Evolutionary conservation across 2,113 vertebrate species (phyloP).

Genomic region (Podarcis raffonei): DNA sequence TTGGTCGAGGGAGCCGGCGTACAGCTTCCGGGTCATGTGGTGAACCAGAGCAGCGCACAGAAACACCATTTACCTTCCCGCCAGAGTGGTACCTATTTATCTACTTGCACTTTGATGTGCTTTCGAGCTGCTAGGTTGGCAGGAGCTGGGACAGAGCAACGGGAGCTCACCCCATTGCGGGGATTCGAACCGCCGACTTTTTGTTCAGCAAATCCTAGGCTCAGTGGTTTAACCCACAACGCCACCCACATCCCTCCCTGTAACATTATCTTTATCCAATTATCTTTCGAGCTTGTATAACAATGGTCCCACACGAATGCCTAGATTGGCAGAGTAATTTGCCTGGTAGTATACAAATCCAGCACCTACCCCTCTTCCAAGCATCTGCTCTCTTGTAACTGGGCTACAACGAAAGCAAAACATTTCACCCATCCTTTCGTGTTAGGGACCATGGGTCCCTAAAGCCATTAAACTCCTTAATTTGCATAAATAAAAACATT

Average conservation of each 20-base stretch:
- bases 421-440: background rate
- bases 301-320: background rate
- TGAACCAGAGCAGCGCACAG: too few species aligned
- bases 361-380: background rate
- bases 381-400: background rate
- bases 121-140: too few species aligned
- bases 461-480: background rate
- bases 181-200: too few species aligned
- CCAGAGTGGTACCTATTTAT: too few species aligned
- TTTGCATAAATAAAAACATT: background rate
- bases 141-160: too few species aligned
- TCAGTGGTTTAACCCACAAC: too few species aligned
- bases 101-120: too few species aligned
- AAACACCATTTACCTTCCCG: too few species aligned
- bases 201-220: too few species aligned
- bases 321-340: background rate
- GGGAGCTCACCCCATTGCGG: too few species aligned
- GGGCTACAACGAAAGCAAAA: background rate
- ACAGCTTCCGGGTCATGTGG: too few species aligned
- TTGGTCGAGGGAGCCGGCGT: too few species aligned
- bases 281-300: background rate
- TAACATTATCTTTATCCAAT: background rate
- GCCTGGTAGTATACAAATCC: background rate
- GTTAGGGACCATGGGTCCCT: background rate
- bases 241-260: background rate